Base-by-base conservation (phyloP, 2,113 vertebrate genomes). In the Kryptolebias marmoratus region DNA sequence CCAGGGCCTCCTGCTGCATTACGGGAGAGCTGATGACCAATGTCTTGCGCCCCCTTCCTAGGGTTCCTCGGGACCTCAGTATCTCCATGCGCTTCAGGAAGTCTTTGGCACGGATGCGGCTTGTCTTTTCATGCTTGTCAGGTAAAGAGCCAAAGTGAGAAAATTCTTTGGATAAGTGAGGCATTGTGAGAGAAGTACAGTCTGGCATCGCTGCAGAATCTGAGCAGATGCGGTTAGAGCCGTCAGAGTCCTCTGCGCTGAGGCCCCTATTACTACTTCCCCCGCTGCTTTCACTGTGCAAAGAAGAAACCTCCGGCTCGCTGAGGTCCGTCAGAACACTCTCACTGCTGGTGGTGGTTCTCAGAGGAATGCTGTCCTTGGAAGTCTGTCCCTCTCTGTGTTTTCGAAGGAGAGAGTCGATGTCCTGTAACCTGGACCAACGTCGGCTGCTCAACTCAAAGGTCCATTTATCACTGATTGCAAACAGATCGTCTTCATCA, bases 391-490 rank as follows among this genome's bases (percentile, higher is more conserved):
- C 93, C 79, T 92, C 63, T 83, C 82, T 69, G 88, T 93, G 90
- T 93, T 95, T 75, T 90, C 92, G 91, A 94, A 95, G 86, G 94
- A 96, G 90, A 95, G 96, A 87, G 94, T 96, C 96, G 10, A 93
- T 90, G 81, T 95, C 93, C 70, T 96, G 96, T 87, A 98, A 92
- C 30, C 97, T 95, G 86, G 98, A 99, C 98, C 98, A 99, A 70
- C 96, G 94, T 69, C 94, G 94, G 88, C 98, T 99, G 82, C 94
- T 95, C 93, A 95, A 95, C 89, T 99, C 97, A 93, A 98, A 99
- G 63, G 96, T 98, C 97, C 98, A 98, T 96, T 97, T 97, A 93
- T 95, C 95, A 84, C 98, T 99, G 92, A 99, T 95, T 56, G 96
- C 96, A 80, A 97, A 96, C 68, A 95, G 92, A 39, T 98, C 96